Base-by-base conservation (phyloP, 2,113 vertebrate genomes). In the Lates calcarifer region DNA sequence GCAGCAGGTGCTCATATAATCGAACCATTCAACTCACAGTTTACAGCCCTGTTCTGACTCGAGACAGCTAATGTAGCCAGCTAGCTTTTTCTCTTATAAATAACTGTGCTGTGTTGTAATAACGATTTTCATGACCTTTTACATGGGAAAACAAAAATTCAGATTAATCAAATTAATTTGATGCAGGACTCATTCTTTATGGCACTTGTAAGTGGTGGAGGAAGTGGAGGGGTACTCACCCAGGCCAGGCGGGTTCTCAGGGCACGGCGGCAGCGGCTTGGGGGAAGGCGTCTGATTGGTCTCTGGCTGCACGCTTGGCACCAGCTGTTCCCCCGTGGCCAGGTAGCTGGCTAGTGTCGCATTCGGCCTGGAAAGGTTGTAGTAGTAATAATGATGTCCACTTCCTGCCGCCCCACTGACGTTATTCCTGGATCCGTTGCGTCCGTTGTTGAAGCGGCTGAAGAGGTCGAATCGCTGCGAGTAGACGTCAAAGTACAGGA, bases 401-500 rank as follows among this genome's bases (percentile, higher is more conserved):
- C 74, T 73, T 12, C 89, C 90, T 5, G 83, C 86, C 6, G 88
- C 4, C 45, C 93, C 95, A 4, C 96, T 96, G 41, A 81, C 77
- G 1, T 96, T 95, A 82, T 80, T 91, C 82, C 93, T 95, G 56
- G 96, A 96, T n/a, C 94, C 92, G 0, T 97, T 96, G 29, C 96
- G 96, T 72, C 94, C 84, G 0, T 96, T 97, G 94, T 97, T 97
- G 94, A 99, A 99, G 90, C 96, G 97, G 94, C 96, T 99, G 94
- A 99, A 99, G 93, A 99, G 97, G 94, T 98, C 98, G 70, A 99
- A 96, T 84, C 96, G 97, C 95, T 99, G 98, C 67, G 97, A 94
- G 41, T 99, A 99, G 89, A 99, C 97, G 0, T 99, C 98, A 0
- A 99, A 98, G 95, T 99, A 99, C 83, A 99, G 95, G 91, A 99